Percentiles rank a stretch among this genome's conserved stretches.
These are phyloP conservation scores for Typhlichthys eigenmanni DNA, from an alignment of 2,797 vertebrate genomes.

Conservation along the genomic window DNA sequence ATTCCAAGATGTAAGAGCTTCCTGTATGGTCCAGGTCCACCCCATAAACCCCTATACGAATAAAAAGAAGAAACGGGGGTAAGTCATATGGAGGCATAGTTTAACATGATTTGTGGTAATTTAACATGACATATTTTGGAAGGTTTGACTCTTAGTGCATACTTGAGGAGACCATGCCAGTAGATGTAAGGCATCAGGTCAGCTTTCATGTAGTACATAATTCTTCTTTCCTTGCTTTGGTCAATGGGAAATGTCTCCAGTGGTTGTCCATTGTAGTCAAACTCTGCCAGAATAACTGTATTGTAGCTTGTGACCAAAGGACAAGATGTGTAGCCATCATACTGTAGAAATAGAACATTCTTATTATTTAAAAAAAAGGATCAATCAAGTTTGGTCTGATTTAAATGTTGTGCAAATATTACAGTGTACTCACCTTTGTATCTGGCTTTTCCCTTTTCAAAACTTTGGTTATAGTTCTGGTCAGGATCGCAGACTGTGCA, in stretches of 20 bases:
- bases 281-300: conserved; percentile 92
- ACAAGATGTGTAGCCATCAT: conserved; percentile 96
- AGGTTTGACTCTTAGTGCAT: conserved; percentile 48
- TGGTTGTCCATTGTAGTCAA: conserved; percentile 87
- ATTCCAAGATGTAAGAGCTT: conserved; percentile 91
- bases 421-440: conserved; percentile 76
- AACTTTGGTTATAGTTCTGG: conserved; percentile 85
- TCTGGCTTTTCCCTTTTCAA: conserved; percentile 85
- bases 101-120: neutral
- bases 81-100: conserved; percentile 7
- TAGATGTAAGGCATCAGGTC: conserved; percentile 94
- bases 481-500: conserved; percentile 88
- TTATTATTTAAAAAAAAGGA: neutral
- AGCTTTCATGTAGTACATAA: conserved; percentile 95
- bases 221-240: conserved; percentile 88
- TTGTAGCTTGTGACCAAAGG: conserved; percentile 91
- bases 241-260: conserved; percentile 96
- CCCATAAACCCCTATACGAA: conserved; percentile 86
- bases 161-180: conserved; percentile 92
- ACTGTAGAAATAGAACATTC: conserved; percentile 73
- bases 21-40: conserved; percentile 88
- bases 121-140: neutral
- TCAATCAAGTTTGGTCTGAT: neutral
- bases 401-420: neutral
- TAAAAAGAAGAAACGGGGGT: conserved; percentile 30